Conservation (phyloP, 2,113 vertebrate genomes). For the Muntiacus muntjak region DNA sequence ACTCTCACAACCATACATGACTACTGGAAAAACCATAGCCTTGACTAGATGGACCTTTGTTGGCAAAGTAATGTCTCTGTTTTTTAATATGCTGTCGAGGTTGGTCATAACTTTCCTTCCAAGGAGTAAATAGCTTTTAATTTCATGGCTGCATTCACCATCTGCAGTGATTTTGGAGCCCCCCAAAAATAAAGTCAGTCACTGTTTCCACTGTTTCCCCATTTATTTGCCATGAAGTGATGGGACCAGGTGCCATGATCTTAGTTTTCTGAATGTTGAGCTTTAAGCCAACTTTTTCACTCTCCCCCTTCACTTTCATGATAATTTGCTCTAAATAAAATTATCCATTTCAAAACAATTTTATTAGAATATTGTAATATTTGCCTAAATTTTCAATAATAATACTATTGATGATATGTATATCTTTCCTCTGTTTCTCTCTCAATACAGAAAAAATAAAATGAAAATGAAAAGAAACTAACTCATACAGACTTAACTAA, state of each 20-base stretch:
- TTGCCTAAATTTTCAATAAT: neutral
- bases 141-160: neutral
- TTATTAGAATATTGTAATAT: neutral
- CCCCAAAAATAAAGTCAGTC: neutral
- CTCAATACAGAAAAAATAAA: neutral
- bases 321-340: neutral
- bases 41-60: neutral
- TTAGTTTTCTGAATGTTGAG: neutral
- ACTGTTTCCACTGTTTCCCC: neutral
- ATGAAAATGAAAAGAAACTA: neutral
- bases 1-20: neutral
- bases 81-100: neutral
- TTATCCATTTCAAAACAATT: neutral
- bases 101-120: neutral
- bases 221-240: neutral
- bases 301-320: neutral
- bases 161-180: neutral
- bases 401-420: neutral
- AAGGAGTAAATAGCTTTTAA: neutral
- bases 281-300: neutral
- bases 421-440: neutral
- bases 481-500: neutral
- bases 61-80: neutral
- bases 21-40: neutral
- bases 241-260: neutral